Evolutionary conservation across 2,888 invertebrate species (phyloP).

Genomic region (Ptilodon capucinus): DNA sequence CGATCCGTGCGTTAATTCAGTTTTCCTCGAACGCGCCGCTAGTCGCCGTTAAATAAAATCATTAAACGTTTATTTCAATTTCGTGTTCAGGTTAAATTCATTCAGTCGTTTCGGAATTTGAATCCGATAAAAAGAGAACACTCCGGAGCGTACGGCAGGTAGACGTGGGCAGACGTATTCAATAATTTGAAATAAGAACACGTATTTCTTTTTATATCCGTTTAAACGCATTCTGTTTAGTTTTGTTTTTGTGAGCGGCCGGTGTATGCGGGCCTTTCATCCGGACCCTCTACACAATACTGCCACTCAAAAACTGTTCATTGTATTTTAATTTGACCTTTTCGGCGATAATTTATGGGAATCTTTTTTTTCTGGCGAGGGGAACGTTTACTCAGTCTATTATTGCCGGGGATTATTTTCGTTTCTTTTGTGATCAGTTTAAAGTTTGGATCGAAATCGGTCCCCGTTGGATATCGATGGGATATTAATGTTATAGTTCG

Average conservation of each 20-base stretch:
- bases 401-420: slow-evolving; percentile 71
- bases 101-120: slow-evolving; percentile 60
- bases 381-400: slow-evolving; percentile 77
- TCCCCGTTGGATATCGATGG: slow-evolving; percentile 34
- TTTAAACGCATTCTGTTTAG: slow-evolving; percentile 81
- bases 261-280: slow-evolving; percentile 78
- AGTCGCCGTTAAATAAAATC: slow-evolving; percentile 30
- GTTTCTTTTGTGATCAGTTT: slow-evolving; percentile 67
- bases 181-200: slow-evolving; percentile 81
- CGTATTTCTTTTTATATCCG: slow-evolving; percentile 81
- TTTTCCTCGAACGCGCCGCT: slow-evolving; percentile 32
- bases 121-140: slow-evolving; percentile 62
- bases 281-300: slow-evolving; percentile 77
- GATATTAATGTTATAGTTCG: slow-evolving; percentile 35
- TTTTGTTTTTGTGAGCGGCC: slow-evolving; percentile 78
- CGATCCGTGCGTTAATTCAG: slow-evolving; percentile 53
- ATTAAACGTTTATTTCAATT: slow-evolving; percentile 37
- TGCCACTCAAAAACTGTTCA: slow-evolving; percentile 82
- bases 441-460: slow-evolving; percentile 49
- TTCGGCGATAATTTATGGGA: slow-evolving; percentile 82
- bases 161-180: slow-evolving; percentile 80
- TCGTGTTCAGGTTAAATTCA: slow-evolving; percentile 54
- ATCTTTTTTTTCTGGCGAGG: slow-evolving; percentile 64
- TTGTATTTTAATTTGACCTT: slow-evolving; percentile 84
- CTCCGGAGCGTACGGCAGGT: slow-evolving; percentile 62